phyloP scores from a whole-genome alignment of 2,888 invertebrate species.

The Gryllus longicercus region DNA sequence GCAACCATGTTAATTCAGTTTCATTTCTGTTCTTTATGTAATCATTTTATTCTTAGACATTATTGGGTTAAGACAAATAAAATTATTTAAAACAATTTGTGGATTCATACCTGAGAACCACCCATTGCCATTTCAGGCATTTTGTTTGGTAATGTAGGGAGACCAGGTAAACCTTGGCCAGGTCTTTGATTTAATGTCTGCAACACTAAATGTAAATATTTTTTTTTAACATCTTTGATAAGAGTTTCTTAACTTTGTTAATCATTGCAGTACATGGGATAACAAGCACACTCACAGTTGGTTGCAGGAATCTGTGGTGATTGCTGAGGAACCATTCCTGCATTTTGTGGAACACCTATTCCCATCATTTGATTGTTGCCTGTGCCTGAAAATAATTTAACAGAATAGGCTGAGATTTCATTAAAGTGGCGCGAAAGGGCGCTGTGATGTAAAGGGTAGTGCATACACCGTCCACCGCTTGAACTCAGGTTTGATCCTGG shows the following conservation, averaged over 20 bases:
- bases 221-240: no score
- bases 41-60: no score
- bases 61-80: no score
- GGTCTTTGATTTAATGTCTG: conserved; percentile 70
- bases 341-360: conserved; percentile 44
- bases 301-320: conserved; percentile 50
- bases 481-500: no score
- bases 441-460: no score
- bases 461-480: no score
- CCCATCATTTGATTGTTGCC: conserved; percentile 57
- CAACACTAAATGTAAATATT: conserved; percentile 50
- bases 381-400: conserved; percentile 33
- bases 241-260: no score
- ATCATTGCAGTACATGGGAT: no score
- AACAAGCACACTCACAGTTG: conserved; percentile 44
- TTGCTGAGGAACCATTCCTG: conserved; percentile 58
- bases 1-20: no score
- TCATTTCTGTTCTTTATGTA: no score
- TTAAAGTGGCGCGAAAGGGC: neutral
- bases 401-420: no score
- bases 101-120: conserved; percentile 30
- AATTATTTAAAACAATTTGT: no score
- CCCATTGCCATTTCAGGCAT: conserved; percentile 49
- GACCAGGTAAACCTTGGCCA: conserved; percentile 53
- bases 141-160: conserved; percentile 58